Percentiles rank a stretch among this genome's conserved stretches.
These are phyloP conservation scores for Taxidea taxus DNA, from an alignment of 2,113 vertebrate genomes.

Conservation along the genomic window DNA sequence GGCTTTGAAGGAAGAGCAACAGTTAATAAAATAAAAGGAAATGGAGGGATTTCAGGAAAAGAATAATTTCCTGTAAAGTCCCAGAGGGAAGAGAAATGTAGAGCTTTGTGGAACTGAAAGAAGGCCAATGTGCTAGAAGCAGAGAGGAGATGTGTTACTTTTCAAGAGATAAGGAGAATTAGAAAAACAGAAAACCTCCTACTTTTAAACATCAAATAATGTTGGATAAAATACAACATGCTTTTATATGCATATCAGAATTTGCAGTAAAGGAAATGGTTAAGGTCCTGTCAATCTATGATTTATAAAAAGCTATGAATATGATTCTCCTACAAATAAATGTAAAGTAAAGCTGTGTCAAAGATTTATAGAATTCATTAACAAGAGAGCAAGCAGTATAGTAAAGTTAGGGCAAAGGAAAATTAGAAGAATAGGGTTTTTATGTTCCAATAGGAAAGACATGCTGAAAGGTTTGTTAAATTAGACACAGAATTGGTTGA, in stretches of 20 bases:
- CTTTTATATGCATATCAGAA: not conserved
- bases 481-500: not conserved
- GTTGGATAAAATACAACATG: not conserved
- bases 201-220: not conserved
- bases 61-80: not conserved
- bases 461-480: not conserved
- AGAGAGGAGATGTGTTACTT: not conserved
- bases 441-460: not conserved
- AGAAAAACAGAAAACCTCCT: not conserved
- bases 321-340: constrained; percentile 5
- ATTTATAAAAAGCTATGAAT: constrained; percentile 17
- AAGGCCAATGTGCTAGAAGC: not conserved
- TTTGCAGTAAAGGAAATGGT: not conserved
- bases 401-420: not conserved
- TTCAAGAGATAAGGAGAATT: not conserved
- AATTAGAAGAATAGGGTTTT: not conserved
- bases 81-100: not conserved
- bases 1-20: not conserved
- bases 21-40: constrained; percentile 12
- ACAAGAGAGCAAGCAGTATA: not conserved
- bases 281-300: not conserved
- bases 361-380: constrained; percentile 6
- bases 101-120: not conserved
- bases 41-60: not conserved
- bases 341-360: not conserved